These are phyloP conservation scores for Hymenochirus boettgeri DNA, from an alignment of 2,113 vertebrate species.

Conservation along the genomic window DNA sequence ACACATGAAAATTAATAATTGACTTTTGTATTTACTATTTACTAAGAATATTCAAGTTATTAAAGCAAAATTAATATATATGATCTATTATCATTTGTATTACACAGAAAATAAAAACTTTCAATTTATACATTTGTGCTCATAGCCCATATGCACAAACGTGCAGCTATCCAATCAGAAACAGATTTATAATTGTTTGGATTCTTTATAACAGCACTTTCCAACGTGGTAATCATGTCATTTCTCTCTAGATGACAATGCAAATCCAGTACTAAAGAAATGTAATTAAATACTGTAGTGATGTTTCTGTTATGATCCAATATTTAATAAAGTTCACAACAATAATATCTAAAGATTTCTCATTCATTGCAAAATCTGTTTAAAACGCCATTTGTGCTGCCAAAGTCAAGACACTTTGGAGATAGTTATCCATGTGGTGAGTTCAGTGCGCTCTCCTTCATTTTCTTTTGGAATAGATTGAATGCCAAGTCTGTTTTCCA, in stretches of 20 bases:
- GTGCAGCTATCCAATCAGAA: too few species aligned
- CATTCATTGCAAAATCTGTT: conserved; percentile 41
- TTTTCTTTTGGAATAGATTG: conserved; percentile 48
- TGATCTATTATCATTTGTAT: too few species aligned
- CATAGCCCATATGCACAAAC: too few species aligned
- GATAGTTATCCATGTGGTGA: conserved; percentile 46
- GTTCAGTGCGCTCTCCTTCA: conserved; percentile 25
- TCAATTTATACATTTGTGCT: too few species aligned
- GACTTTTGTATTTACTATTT: too few species aligned
- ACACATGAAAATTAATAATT: too few species aligned
- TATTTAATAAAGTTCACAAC: not conserved
- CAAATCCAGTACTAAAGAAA: conserved; percentile 44
- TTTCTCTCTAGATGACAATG: conserved; percentile 46
- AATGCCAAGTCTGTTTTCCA: conserved; percentile 48
- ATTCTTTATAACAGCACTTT: conserved; percentile 48
- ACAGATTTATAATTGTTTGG: conserved; percentile 35
- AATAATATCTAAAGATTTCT: conserved; percentile 1
- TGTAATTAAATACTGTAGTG: conserved; percentile 5
- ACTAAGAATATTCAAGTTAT: too few species aligned
- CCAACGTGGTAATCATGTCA: conserved; percentile 55
- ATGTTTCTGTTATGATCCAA: conserved; percentile 5
- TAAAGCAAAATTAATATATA: too few species aligned
- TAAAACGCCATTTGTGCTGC: conserved; percentile 41
- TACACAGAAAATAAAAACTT: too few species aligned
- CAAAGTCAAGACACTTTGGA: conserved; percentile 43